A percentile compares a stretch with the other conserved stretches of the same genome.
Conservation (phyloP, 2,113 vertebrate genomes). For the Camelus dromedarius region DNA sequence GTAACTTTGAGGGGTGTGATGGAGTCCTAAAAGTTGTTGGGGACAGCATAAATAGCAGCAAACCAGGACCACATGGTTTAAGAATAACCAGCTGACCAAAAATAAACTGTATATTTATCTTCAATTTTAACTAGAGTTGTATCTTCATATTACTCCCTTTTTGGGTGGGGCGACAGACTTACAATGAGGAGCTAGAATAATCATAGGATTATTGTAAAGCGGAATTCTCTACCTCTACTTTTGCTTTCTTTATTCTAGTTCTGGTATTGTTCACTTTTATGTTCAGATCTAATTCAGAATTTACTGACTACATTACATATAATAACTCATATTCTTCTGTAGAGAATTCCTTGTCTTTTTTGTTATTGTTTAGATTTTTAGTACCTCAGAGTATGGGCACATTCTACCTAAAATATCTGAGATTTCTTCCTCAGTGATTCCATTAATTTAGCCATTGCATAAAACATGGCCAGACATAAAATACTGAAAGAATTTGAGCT, state of each 20-base stretch:
- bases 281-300: not conserved
- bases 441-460: not conserved
- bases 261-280: not conserved
- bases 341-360: not conserved
- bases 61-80: not conserved
- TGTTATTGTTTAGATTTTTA: not conserved
- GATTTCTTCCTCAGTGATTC: not conserved
- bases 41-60: not conserved
- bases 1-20: not conserved
- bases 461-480: not conserved
- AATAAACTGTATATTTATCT: not conserved
- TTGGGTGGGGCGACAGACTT: not conserved
- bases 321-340: not conserved
- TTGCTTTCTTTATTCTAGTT: not conserved
- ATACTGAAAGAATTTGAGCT: not conserved
- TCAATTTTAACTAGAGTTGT: not conserved
- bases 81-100: not conserved
- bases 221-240: not conserved
- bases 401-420: not conserved
- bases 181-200: not conserved
- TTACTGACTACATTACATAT: not conserved
- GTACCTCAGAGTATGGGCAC: not conserved
- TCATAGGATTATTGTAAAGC: not conserved
- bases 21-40: not conserved
- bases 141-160: not conserved